Evolutionary conservation across 2,113 vertebrate genomes (phyloP).

Genomic region (Saccopteryx bilineata): DNA sequence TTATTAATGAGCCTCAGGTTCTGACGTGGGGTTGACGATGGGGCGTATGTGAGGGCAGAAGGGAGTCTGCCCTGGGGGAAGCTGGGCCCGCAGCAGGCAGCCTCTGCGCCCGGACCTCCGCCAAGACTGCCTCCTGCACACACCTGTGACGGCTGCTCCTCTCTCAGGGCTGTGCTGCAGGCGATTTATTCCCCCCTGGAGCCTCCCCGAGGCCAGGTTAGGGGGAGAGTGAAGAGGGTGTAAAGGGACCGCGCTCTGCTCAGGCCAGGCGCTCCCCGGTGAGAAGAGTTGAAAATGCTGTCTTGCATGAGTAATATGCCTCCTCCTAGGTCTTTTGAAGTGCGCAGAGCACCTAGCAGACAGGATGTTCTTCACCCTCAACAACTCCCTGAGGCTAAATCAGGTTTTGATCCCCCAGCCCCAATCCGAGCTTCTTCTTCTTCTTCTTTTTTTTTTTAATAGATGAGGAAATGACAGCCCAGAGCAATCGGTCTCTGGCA

Average conservation of each 20-base stretch:
- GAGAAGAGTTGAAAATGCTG: slow-evolving; percentile 34
- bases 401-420: slow-evolving; percentile 55
- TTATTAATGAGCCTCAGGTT: slow-evolving; percentile 56
- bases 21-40: neutral
- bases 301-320: slow-evolving; percentile 60
- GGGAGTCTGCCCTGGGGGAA: neutral
- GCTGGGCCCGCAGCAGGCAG: neutral
- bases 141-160: slow-evolving; percentile 64
- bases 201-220: slow-evolving; percentile 17
- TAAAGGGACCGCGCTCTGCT: neutral
- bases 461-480: slow-evolving; percentile 58
- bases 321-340: slow-evolving; percentile 66
- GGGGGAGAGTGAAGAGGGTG: slow-evolving; percentile 13
- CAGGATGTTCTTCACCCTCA: slow-evolving; percentile 62
- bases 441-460: slow-evolving; percentile 10
- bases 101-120: neutral
- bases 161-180: slow-evolving; percentile 6
- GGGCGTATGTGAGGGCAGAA: neutral
- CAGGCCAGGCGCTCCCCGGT: neutral
- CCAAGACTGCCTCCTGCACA: neutral
- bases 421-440: neutral
- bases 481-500: slow-evolving; percentile 37
- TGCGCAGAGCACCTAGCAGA: slow-evolving; percentile 53
- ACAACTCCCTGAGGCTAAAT: slow-evolving; percentile 47
- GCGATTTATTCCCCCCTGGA: slow-evolving; percentile 60